Evolutionary conservation across 2,113 vertebrate genomes (phyloP).

Genomic region (Elgaria multicarinata): DNA sequence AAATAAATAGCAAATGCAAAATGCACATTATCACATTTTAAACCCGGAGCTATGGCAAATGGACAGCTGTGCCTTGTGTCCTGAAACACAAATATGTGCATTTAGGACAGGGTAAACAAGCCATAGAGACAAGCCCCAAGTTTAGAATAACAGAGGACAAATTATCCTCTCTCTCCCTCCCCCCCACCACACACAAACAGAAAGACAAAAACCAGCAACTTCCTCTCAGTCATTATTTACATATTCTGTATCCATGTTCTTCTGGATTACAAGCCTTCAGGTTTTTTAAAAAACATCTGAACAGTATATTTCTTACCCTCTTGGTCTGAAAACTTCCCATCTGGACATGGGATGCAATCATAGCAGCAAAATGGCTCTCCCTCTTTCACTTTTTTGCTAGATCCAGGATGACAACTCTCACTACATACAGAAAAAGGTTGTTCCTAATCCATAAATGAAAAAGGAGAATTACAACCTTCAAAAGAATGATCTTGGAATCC

Average conservation of each 20-base stretch:
- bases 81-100: too few relatives aligned
- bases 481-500: background rate
- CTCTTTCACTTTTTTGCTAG: background rate
- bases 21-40: too few relatives aligned
- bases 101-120: too few relatives aligned
- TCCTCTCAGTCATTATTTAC: background rate
- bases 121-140: too few relatives aligned
- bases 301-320: background rate
- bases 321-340: background rate
- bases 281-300: background rate
- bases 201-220: too few relatives aligned
- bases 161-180: too few relatives aligned
- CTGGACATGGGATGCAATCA: background rate
- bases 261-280: background rate
- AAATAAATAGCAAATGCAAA: too few relatives aligned
- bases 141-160: too few relatives aligned
- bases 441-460: background rate
- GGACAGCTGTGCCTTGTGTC: too few relatives aligned
- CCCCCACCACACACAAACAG: too few relatives aligned
- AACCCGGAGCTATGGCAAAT: too few relatives aligned
- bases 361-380: background rate
- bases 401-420: background rate
- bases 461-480: too few relatives aligned
- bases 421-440: background rate
- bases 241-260: background rate